These are phyloP conservation scores for Saccopteryx leptura DNA, from an alignment of 2,113 vertebrate species.

Conservation along the genomic window DNA sequence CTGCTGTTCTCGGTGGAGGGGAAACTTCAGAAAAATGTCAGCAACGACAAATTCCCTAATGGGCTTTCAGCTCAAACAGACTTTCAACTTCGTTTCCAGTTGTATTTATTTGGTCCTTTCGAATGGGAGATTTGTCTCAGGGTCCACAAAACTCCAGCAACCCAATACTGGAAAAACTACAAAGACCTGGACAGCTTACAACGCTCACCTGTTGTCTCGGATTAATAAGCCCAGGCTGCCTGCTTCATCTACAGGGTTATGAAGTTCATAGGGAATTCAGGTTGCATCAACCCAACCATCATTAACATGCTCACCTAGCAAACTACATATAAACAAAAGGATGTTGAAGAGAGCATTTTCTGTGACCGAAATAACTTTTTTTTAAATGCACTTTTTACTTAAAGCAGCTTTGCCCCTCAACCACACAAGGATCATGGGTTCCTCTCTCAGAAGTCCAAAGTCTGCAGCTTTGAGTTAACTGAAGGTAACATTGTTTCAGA, in stretches of 20 bases:
- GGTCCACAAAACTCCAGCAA: not conserved
- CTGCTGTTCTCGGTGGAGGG: not conserved
- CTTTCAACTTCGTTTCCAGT: not conserved
- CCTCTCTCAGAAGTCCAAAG: not conserved
- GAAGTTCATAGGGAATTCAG: not conserved
- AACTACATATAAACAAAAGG: not conserved
- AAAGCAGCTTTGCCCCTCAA: not conserved
- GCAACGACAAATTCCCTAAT: not conserved
- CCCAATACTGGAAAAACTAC: not conserved
- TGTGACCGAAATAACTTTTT: not conserved
- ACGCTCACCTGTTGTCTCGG: not conserved
- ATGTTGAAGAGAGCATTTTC: not conserved
- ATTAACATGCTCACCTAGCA: not conserved
- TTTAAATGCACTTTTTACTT: not conserved
- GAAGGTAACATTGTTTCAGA: not conserved
- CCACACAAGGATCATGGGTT: fast-evolving
- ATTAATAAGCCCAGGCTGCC: not conserved
- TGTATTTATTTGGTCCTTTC: not conserved
- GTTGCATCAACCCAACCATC: not conserved
- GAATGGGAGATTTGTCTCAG: not conserved
- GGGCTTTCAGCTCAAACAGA: not conserved
- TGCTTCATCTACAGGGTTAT: not conserved
- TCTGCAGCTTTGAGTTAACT: not conserved
- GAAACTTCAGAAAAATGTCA: not conserved
- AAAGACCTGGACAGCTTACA: not conserved